phyloP scores from a whole-genome alignment of 2,797 vertebrate species.

The Lophius americanus region DNA sequence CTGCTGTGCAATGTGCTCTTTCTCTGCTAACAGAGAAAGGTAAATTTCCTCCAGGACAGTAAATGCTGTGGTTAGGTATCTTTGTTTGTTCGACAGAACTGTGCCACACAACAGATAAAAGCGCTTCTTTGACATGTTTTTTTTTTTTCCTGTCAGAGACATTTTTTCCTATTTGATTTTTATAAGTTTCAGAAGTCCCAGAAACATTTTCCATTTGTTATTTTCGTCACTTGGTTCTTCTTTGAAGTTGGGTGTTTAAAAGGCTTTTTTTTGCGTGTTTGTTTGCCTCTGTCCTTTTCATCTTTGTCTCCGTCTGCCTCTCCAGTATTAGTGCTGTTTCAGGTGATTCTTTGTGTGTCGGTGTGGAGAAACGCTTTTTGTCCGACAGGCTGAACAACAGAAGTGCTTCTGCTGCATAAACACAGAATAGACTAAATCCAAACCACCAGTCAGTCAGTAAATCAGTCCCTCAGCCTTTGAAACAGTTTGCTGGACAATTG shows the following conservation, averaged over 20 bases:
- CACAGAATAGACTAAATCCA: constrained; percentile 70
- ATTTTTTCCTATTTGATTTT: constrained; percentile 55
- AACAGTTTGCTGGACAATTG: constrained; percentile 68
- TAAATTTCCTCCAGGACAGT: constrained; percentile 76
- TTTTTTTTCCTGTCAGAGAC: constrained; percentile 28
- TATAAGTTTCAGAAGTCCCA: constrained; percentile 70
- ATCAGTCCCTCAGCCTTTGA: constrained; percentile 67
- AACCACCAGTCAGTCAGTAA: constrained; percentile 63
- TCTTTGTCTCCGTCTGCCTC: constrained; percentile 43
- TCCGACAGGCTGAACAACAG: constrained; percentile 74
- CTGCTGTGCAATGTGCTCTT: constrained; percentile 51
- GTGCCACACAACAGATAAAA: constrained; percentile 76
- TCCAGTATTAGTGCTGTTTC: constrained; percentile 76
- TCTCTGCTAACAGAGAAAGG: constrained; percentile 55
- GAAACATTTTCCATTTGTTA: constrained; percentile 71
- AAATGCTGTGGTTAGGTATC: constrained; percentile 76
- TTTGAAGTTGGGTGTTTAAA: constrained; percentile 67
- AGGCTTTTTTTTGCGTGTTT: constrained; percentile 47
- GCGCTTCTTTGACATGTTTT: constrained; percentile 61
- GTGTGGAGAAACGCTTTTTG: constrained; percentile 60
- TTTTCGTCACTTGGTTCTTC: constrained; percentile 53
- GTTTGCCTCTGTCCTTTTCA: constrained; percentile 37
- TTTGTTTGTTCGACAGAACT: constrained; percentile 80
- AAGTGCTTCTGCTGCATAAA: constrained; percentile 80
- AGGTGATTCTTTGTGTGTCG: constrained; percentile 76